Conservation (phyloP, 2,113 vertebrate genomes). For the Tachysurus vachellii region DNA sequence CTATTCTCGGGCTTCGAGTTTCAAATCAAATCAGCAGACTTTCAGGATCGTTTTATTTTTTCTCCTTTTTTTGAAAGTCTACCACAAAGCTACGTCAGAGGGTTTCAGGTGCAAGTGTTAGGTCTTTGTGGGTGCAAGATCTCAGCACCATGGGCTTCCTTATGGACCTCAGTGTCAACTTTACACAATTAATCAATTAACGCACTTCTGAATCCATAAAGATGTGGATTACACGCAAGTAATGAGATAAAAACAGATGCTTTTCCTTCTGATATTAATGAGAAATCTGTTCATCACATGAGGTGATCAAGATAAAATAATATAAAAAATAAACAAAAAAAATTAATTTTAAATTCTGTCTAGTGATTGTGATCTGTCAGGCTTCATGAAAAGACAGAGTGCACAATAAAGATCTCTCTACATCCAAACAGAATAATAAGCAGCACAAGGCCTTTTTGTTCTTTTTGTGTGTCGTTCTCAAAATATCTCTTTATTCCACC, state of each 20-base stretch:
- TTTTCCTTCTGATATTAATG: background rate
- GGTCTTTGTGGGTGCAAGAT: constrained; percentile 2
- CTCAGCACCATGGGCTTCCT: background rate
- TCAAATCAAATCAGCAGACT: background rate
- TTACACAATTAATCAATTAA: background rate
- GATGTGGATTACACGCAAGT: background rate
- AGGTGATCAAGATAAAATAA: too few relatives aligned
- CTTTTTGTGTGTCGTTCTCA: background rate
- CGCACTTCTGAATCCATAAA: background rate
- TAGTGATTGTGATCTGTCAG: too few relatives aligned
- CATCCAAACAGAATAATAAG: background rate
- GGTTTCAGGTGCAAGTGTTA: constrained; percentile 7
- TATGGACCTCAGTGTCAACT: background rate
- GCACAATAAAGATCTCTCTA: background rate
- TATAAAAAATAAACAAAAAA: too few relatives aligned
- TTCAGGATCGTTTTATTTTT: background rate
- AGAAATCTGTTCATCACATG: background rate
- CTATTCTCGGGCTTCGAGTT: background rate
- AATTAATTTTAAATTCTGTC: too few relatives aligned
- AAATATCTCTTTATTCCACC: background rate
- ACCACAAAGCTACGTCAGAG: background rate
- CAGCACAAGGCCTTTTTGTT: background rate
- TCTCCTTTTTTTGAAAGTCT: background rate
- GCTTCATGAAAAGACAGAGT: background rate
- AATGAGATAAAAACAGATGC: too few relatives aligned